These are phyloP conservation scores for Silurus meridionalis DNA, from an alignment of 2,113 vertebrate genomes.

Conservation along the genomic window DNA sequence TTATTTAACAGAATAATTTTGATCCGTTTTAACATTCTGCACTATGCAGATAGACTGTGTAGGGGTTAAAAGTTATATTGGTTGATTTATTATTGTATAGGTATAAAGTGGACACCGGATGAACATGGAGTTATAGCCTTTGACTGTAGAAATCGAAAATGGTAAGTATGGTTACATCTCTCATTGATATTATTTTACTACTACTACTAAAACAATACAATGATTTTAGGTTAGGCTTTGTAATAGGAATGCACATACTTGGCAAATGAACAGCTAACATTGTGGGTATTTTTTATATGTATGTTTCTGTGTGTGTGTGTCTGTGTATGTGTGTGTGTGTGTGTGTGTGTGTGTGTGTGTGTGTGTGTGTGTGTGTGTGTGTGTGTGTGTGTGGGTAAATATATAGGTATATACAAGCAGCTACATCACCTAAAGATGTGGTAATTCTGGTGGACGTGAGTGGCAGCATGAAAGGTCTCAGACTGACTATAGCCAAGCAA, in stretches of 20 bases:
- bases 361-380: neutral
- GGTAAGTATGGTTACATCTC: constrained; percentile 67
- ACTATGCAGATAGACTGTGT: neutral
- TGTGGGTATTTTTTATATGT: neutral
- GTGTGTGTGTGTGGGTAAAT: constrained; percentile 24
- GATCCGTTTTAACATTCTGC: neutral
- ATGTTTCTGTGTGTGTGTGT: too few species aligned
- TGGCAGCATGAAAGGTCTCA: constrained; percentile 97
- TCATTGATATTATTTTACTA: neutral
- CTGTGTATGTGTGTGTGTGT: too few species aligned
- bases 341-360: neutral
- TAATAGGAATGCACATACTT: neutral
- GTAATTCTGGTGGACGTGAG: constrained; percentile 97
- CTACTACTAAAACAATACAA: neutral
- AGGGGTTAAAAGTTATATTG: neutral
- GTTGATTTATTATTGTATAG: constrained; percentile 57
- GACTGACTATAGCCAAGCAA: constrained; percentile 94
- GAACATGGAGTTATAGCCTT: constrained; percentile 90
- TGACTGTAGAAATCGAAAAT: constrained; percentile 89
- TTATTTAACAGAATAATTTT: neutral
- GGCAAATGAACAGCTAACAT: neutral
- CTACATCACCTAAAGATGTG: constrained; percentile 96
- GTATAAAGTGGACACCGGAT: constrained; percentile 89
- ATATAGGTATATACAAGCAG: constrained; percentile 95
- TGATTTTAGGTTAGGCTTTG: neutral